A percentile compares a stretch with the other conserved stretches of the same genome.
phyloP scores from a whole-genome alignment of 1,140 invertebrate species.

The Drosophila ficusphila region DNA sequence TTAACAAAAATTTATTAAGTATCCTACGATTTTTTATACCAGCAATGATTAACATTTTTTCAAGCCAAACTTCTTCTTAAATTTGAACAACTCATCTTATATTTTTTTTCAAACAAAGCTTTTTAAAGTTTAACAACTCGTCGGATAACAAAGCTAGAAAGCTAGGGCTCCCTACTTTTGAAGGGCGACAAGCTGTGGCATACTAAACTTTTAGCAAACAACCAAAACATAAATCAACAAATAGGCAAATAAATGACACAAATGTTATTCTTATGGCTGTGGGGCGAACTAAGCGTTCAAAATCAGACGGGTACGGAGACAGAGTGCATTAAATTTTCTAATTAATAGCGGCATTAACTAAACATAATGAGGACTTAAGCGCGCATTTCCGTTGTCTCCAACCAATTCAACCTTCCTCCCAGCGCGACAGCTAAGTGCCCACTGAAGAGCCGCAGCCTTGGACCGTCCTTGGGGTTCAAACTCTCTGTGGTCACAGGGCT shows the following conservation, averaged over 20 bases:
- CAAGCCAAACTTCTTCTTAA: too few relatives aligned
- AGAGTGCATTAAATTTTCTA: constrained; percentile 69
- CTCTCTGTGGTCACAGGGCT: constrained; percentile 40
- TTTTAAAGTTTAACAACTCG: too few relatives aligned
- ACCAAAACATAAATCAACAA: constrained; percentile 61
- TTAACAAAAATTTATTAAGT: too few relatives aligned
- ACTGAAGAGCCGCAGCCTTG: not conserved
- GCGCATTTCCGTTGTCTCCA: constrained; percentile 53
- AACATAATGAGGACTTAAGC: constrained; percentile 72
- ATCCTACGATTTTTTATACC: too few relatives aligned
- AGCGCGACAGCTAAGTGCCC: not conserved
- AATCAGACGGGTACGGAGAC: constrained; percentile 25
- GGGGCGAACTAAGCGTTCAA: not conserved
- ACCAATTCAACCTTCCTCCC: not conserved
- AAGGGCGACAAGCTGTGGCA: constrained; percentile 46
- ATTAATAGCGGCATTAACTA: constrained; percentile 69
- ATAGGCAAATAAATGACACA: constrained; percentile 68
- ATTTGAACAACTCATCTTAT: too few relatives aligned
- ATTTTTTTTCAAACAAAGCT: too few relatives aligned
- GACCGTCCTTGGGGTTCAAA: constrained; percentile 59
- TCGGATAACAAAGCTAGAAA: too few relatives aligned
- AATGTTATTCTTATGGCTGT: constrained; percentile 58
- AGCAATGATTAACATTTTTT: too few relatives aligned
- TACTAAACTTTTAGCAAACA: constrained; percentile 47
- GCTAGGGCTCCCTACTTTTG: too few relatives aligned